Base-by-base conservation (phyloP, 1,140 invertebrate genomes). In the Hyles vespertilio region DNA sequence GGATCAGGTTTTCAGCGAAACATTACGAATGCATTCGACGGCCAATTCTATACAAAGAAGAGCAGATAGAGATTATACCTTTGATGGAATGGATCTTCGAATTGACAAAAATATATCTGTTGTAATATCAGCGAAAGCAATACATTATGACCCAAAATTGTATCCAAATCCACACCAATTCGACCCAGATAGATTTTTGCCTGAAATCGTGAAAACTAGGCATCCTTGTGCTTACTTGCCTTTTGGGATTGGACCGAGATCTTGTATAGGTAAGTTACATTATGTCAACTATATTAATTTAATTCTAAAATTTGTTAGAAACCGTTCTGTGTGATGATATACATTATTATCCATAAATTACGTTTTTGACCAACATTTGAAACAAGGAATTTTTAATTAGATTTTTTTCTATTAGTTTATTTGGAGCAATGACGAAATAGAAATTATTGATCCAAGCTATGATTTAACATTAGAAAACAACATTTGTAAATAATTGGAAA, bases 231-330 rank as follows among this genome's bases (percentile, higher is more conserved):
- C 83, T 3, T 92, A 79, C 70, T 61, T 92, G 46, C 89, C 92
- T 0, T 93, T 93, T 70, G 92, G 92, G 34, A 64, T 66, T 7
- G 92, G 92, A 3, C 91, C 91, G 0, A 74, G 92, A 59, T 89
- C 89, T 68, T 92, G 91, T 61, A 81, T 92, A 50, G 91, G 91
- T 63, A 84, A 71, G 69, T 63, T 40, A 40, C 5, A 5, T 40
- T 40, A 40, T 40, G 22, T 40, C 8, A 40, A 5, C 8, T 40
- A 40, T 40, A 0, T 8, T 5, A 40, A 40, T 40, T 40, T 5
- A 5, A 40, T 5, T 40, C 8, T 5, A 40, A 5, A 40, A 40
- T 40, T 40, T 8, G 36, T 40, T 40, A 22, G 22, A 22, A 22
- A 22, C 22, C 22, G 22, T 22, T 22, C 22, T 22, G 22, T 22